These are phyloP conservation scores for Rhopalosiphum padi DNA, from an alignment of 1,140 invertebrate species.

Conservation along the genomic window DNA sequence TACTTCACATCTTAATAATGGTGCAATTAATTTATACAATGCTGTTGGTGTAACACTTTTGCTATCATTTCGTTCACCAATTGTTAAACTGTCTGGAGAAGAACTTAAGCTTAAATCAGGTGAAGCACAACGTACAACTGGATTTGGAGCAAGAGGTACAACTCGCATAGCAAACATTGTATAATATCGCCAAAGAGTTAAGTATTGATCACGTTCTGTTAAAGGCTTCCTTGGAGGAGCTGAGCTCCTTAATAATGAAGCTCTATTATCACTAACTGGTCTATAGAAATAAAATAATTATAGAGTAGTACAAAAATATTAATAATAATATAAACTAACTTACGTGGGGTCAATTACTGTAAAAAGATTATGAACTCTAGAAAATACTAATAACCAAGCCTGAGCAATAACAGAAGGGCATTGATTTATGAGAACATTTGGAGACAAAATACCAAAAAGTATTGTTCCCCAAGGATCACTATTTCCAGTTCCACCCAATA, in stretches of 20 bases:
- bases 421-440: slow-evolving; percentile 76
- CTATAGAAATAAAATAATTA: slow-evolving; percentile 65
- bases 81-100: slow-evolving; percentile 84
- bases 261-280: slow-evolving; percentile 95
- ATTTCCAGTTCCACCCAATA: slow-evolving; percentile 61
- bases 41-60: slow-evolving; percentile 78
- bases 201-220: slow-evolving; percentile 89
- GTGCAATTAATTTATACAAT: slow-evolving; percentile 90
- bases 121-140: slow-evolving; percentile 86
- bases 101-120: slow-evolving; percentile 88
- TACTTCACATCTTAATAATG: slow-evolving; percentile 84
- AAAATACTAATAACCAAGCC: slow-evolving; percentile 95
- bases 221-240: slow-evolving; percentile 82
- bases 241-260: slow-evolving; percentile 84
- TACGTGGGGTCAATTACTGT: slow-evolving; percentile 95
- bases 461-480: slow-evolving; percentile 55
- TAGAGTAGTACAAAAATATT: neutral
- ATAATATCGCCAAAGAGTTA: slow-evolving; percentile 96
- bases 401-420: slow-evolving; percentile 87
- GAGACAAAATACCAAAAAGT: slow-evolving; percentile 83
- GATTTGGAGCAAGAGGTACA: slow-evolving; percentile 81
- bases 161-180: slow-evolving; percentile 93
- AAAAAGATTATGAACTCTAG: slow-evolving; percentile 87
- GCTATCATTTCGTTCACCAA: slow-evolving; percentile 72
- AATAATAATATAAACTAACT: slow-evolving; percentile 63